Base-by-base conservation (phyloP, 2,888 invertebrate species). In the Plagodis dolabraria region DNA sequence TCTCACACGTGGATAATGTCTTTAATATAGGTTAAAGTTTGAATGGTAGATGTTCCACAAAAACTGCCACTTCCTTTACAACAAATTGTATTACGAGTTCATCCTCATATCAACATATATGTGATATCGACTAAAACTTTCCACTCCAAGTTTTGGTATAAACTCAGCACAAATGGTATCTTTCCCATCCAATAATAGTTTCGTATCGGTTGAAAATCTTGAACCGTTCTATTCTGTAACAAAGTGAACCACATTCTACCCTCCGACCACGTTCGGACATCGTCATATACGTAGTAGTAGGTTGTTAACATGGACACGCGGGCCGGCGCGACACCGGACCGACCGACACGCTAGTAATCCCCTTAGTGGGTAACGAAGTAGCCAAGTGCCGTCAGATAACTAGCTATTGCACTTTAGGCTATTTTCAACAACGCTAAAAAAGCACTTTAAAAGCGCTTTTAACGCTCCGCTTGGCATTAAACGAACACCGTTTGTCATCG, bases 291-390 rank as follows among this genome's bases (percentile, higher is more conserved):
- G 63, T 70, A 71, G 66, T 67, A 66, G 64, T 73, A 69, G 63
- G 68, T 12, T 74, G 66, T 66, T 70, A 68, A 70, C 68, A 72
- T 68, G 72, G 63, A 62, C 69, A 69, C 70, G 69, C 47, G 66
- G 69, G 63, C 68, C 4, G 36, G 34, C 65, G 64, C 59, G 57
- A 53, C 45, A 53, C 7, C 43, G 46, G 70, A 59, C 63, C 68
- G 67, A 63, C 64, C 69, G 67, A 69, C 72, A 71, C 71, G 60
- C 57, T 73, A 73, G 69, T 89, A 87, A 88, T 87, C 88, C 86
- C 75, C 77, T 88, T 87, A 87, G 80, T 80, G 82, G 75, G 74
- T 84, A 85, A 87, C 84, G 86, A 87, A 86, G 86, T 80, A 77
- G 73, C 79, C 79, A 80, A 77, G 78, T 77, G 78, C 71, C 64